These are phyloP conservation scores for Acropternis orthonyx DNA, from an alignment of 2,797 vertebrate species.

Conservation along the genomic window DNA sequence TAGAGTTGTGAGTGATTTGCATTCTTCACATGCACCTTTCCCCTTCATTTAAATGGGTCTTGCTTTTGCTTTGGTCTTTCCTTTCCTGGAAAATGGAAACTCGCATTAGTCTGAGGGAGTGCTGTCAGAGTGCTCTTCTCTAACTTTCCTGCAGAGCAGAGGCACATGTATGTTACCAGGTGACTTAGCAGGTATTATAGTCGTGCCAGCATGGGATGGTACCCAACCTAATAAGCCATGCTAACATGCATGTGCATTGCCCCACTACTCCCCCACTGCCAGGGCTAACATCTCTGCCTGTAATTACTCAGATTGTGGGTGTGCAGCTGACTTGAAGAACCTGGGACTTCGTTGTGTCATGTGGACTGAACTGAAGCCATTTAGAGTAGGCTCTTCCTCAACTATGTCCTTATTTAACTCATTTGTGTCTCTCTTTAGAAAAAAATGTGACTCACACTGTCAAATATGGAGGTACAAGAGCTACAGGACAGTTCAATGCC, in stretches of 20 bases:
- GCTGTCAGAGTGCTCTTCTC: background rate
- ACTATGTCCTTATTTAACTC: background rate
- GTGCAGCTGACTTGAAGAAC: background rate
- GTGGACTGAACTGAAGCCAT: background rate
- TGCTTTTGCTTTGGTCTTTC: background rate
- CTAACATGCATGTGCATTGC: rapidly evolving
- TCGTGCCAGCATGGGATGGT: background rate
- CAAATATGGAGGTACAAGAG: background rate
- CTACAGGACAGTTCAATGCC: background rate
- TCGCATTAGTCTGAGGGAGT: background rate
- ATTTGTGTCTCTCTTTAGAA: background rate
- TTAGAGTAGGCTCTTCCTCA: background rate
- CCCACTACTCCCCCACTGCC: background rate
- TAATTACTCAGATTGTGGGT: background rate
- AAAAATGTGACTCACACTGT: background rate
- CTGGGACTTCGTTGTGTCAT: background rate
- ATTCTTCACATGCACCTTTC: background rate
- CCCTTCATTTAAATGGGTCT: background rate
- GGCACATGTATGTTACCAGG: background rate
- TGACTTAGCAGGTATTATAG: background rate
- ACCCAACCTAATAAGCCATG: rapidly evolving
- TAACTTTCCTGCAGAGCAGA: background rate
- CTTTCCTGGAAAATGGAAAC: background rate
- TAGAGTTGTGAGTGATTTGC: background rate
- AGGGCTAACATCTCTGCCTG: background rate